Base-by-base conservation (phyloP, 2,888 invertebrate genomes). In the Alsophila aescularia region DNA sequence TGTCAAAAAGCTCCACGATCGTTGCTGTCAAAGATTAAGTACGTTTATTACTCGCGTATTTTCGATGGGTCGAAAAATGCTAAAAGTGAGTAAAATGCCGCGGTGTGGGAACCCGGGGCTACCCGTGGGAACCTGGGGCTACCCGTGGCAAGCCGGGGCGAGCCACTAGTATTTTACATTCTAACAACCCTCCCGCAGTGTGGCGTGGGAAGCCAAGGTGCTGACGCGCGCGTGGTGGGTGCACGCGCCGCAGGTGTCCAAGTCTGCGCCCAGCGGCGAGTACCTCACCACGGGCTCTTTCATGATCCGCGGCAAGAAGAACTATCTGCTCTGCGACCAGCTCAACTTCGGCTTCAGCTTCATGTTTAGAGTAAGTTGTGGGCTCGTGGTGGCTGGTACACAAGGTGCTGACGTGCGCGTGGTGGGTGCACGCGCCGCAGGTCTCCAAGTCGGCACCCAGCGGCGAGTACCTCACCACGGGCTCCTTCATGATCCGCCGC, bases 401-500 rank as follows among this genome's bases (percentile, higher is more conserved):
- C 7, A 6, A 24, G 5, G 7, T 2, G 4, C 94, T 98, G 24
- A 97, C 98, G 2, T 96, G 96, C 68, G 97, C 99, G 6, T 99
- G 98, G 95, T 99, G 99, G 99, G 99, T 99, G 13, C 93, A 95
- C 76, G 96, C 97, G 44, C 94, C 96, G 62, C 99, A 99, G 89
- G 98, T 99, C n/a, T 97, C 97, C 24, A 98, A 99, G 91, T 98
- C 98, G 0, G 99, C 99, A 0, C 99, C 99, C 0, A 96, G 98
- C 7, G 99, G 99, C 56, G 99, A 99, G 91, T 99, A 98, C 86
- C 93, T 99, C 55, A 95, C 96, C 1, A 98, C 99, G 0, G 99
- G 98, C 64, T 97, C 98, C 70, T 99, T 99, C 89, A 98, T 99
- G 98, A 95, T 99, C 69, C 93, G 99, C 55, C 98, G 99, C 31